A percentile compares a stretch with the other conserved stretches of the same genome.
These are phyloP conservation scores for Diadromus collaris DNA, from an alignment of 2,888 invertebrate genomes.

Conservation along the genomic window DNA sequence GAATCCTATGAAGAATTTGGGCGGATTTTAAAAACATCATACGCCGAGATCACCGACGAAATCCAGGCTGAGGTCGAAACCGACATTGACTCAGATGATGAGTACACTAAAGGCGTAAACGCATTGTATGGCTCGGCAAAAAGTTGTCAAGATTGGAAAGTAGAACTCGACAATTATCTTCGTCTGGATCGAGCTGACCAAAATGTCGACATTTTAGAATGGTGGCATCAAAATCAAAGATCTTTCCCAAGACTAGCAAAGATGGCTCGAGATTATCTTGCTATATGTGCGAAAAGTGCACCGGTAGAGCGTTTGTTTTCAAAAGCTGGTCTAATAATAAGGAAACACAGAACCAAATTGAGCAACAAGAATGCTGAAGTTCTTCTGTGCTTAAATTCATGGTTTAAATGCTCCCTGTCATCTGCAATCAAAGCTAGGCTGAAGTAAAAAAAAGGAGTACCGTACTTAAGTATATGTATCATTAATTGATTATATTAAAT, in stretches of 20 bases:
- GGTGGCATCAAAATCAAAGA: constrained; percentile 27
- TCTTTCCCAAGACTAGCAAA: constrained; percentile 18
- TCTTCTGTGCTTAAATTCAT: constrained; percentile 34
- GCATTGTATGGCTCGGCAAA: constrained; percentile 8
- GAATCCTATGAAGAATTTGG: constrained; percentile 37
- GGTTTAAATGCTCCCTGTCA: constrained; percentile 28
- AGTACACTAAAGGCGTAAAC: constrained; percentile 19
- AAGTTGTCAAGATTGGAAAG: constrained; percentile 1
- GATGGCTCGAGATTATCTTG: constrained; percentile 39
- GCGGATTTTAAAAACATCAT: constrained; percentile 25
- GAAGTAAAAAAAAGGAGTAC: not conserved
- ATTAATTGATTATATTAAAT: not conserved
- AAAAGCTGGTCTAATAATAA: constrained; percentile 29
- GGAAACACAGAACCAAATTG: constrained; percentile 31
- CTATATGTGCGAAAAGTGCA: constrained; percentile 36
- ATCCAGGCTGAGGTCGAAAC: not conserved
- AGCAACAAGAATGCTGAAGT: constrained; percentile 29
- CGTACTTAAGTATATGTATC: not conserved
- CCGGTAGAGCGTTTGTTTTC: constrained; percentile 33
- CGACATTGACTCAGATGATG: constrained; percentile 4
- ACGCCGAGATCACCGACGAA: not conserved
- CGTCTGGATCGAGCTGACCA: constrained; percentile 19
- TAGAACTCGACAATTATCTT: constrained; percentile 33
- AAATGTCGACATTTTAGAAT: constrained; percentile 30
- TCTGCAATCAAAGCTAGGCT: constrained; percentile 11